phyloP scores from a whole-genome alignment of 2,888 invertebrate species.

The Gymnoscelis rufifasciata region DNA sequence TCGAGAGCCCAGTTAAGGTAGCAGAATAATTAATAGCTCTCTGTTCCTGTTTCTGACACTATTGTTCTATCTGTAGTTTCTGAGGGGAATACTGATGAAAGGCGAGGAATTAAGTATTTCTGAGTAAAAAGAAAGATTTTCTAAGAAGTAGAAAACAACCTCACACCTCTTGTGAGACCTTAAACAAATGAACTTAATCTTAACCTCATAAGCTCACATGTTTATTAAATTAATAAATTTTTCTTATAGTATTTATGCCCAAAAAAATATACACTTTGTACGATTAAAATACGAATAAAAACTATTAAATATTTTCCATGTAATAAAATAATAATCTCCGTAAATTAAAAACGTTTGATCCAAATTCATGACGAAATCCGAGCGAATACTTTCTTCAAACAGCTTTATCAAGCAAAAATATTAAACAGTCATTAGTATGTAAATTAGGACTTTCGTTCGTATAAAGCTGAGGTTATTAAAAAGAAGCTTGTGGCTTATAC shows the following conservation, averaged over 20 bases:
- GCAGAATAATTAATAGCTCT: conserved; percentile 26
- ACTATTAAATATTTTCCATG: too few relatives aligned
- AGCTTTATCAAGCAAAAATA: conserved; percentile 15
- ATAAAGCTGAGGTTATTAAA: conserved; percentile 21
- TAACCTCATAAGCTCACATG: too few relatives aligned
- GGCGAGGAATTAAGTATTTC: background rate
- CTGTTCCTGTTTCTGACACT: conserved; percentile 26
- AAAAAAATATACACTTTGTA: too few relatives aligned
- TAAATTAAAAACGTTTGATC: background rate
- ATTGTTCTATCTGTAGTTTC: conserved; percentile 25
- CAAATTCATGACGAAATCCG: conserved; percentile 8
- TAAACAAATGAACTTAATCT: too few relatives aligned
- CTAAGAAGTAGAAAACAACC: too few relatives aligned
- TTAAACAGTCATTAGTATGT: conserved; percentile 20
- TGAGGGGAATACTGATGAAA: conserved; percentile 11
- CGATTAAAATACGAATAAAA: too few relatives aligned
- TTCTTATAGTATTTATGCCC: too few relatives aligned
- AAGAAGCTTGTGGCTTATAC: conserved; percentile 23
- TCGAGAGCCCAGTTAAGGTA: conserved; percentile 13
- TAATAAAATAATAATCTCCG: too few relatives aligned
- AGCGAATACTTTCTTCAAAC: conserved; percentile 7
- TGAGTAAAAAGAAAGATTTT: too few relatives aligned
- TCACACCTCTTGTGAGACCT: too few relatives aligned
- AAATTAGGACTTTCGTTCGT: conserved; percentile 22
- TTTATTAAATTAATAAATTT: too few relatives aligned